These are phyloP conservation scores for Salvelinus sp. DNA, from an alignment of 2,113 vertebrate genomes.

Conservation along the genomic window DNA sequence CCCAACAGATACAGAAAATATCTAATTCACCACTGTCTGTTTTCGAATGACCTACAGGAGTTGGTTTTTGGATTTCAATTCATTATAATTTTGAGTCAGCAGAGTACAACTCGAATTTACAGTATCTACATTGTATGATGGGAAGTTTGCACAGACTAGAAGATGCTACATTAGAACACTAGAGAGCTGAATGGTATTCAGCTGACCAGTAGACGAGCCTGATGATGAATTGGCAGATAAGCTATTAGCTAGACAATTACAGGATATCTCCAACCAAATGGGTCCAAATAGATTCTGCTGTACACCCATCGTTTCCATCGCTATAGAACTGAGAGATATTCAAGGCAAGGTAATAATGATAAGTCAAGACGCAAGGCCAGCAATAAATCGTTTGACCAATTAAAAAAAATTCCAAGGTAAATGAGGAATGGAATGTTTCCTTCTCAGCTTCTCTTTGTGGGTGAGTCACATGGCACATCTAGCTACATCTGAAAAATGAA, in stretches of 20 bases:
- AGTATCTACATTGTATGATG: too few relatives aligned
- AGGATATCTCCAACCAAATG: constrained; percentile 32
- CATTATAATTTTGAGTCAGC: too few relatives aligned
- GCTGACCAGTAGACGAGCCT: neutral
- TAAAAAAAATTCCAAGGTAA: constrained; percentile 15
- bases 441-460: constrained; percentile 1
- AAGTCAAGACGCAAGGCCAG: constrained; percentile 9
- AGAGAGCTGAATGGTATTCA: neutral
- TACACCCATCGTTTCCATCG: constrained; percentile 21
- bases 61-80: neutral
- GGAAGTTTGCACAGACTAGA: too few relatives aligned
- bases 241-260: constrained; percentile 27
- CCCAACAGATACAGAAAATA: neutral
- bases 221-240: constrained; percentile 36
- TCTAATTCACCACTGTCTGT: neutral
- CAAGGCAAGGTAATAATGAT: constrained; percentile 36
- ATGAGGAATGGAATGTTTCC: constrained; percentile 27
- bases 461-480: constrained; percentile 11
- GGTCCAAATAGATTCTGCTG: constrained; percentile 26
- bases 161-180: neutral
- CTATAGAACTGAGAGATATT: constrained; percentile 26
- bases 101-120: too few relatives aligned
- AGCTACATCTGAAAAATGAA: neutral
- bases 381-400: constrained; percentile 34
- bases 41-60: neutral